These are phyloP conservation scores for Folsomia manolachei DNA, from an alignment of 2,888 invertebrate genomes.

Conservation along the genomic window DNA sequence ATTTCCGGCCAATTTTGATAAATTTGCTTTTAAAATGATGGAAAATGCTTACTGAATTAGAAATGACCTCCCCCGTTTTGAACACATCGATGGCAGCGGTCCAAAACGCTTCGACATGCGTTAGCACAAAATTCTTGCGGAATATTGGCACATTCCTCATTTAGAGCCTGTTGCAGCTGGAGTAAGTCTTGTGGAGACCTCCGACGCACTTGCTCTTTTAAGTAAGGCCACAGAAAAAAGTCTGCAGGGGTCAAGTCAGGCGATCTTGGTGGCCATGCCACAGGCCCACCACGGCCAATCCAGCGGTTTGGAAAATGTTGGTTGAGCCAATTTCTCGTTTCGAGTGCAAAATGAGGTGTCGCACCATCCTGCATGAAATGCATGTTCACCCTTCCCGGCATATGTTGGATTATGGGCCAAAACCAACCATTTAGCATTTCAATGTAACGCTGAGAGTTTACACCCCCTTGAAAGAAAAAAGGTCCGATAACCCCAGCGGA, in stretches of 20 bases:
- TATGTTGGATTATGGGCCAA: background rate
- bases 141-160: too few species aligned
- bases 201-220: background rate
- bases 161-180: too few species aligned
- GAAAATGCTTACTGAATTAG: too few species aligned
- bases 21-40: too few species aligned
- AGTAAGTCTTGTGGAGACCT: background rate
- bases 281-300: background rate
- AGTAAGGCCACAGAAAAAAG: background rate
- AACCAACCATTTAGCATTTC: background rate
- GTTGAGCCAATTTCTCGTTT: background rate
- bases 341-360: background rate
- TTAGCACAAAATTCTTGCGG: too few species aligned
- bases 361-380: background rate
- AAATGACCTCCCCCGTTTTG: too few species aligned
- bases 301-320: background rate
- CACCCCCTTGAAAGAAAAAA: background rate
- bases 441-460: background rate
- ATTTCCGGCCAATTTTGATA: too few species aligned
- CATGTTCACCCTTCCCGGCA: background rate
- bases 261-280: background rate
- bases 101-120: too few species aligned
- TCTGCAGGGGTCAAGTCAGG: background rate
- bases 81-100: too few species aligned
- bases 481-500: too few species aligned